These are phyloP conservation scores for Syngnathus acus DNA, from an alignment of 2,797 vertebrate species.

Conservation along the genomic window DNA sequence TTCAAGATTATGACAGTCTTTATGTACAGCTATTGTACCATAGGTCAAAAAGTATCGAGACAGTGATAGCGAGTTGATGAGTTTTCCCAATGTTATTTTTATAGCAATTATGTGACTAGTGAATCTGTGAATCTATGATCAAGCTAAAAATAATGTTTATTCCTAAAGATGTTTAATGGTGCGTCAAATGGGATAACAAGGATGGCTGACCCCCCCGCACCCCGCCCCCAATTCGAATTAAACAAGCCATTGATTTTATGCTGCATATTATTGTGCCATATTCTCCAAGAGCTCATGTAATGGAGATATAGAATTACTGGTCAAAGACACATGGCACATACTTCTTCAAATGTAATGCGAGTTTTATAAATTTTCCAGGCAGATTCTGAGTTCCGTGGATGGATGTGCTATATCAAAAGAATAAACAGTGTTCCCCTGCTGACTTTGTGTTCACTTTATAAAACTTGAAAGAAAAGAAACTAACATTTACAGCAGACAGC, in stretches of 20 bases:
- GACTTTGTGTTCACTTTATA: too few relatives aligned
- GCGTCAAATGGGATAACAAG: constrained; percentile 80
- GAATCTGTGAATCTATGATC: constrained; percentile 36
- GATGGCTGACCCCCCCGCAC: constrained; percentile 69
- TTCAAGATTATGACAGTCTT: background rate
- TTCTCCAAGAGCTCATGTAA: constrained; percentile 59
- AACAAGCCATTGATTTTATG: constrained; percentile 82
- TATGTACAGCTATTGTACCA: background rate
- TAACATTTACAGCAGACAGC: too few relatives aligned
- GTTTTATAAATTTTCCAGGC: too few relatives aligned
- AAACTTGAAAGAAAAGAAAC: too few relatives aligned
- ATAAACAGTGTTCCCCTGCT: too few relatives aligned
- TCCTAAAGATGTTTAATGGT: constrained; percentile 72
- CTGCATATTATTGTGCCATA: constrained; percentile 72
- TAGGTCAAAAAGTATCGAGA: background rate
- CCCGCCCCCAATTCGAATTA: constrained; percentile 74
- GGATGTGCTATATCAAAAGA: too few relatives aligned
- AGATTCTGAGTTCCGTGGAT: too few relatives aligned
- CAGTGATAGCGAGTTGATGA: background rate
- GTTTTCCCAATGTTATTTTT: background rate
- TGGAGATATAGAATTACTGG: constrained; percentile 57
- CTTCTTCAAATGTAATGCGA: too few relatives aligned
- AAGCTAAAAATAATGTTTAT: constrained; percentile 73
- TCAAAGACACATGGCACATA: constrained; percentile 20
- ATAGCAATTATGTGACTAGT: too few relatives aligned